Conservation (phyloP, 1,140 invertebrate species). For the Leptopilina clavipes region DNA sequence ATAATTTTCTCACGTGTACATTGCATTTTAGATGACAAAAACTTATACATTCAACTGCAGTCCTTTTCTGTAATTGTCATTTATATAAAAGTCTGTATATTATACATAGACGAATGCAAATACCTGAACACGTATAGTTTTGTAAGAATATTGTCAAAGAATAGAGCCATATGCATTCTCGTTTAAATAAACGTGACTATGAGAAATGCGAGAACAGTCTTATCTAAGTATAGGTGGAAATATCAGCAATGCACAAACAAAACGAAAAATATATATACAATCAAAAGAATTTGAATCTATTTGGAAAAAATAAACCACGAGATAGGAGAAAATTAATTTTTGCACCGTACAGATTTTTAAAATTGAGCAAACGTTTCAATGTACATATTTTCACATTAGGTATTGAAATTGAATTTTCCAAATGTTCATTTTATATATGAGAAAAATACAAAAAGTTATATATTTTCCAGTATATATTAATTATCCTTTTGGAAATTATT, state of each 20-base stretch:
- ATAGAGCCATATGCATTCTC: constrained; percentile 20
- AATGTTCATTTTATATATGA: too few species aligned
- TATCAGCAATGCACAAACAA: background rate
- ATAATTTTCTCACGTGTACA: background rate
- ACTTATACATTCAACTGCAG: background rate
- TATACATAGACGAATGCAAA: background rate
- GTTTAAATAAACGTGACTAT: constrained; percentile 20
- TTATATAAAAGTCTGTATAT: background rate
- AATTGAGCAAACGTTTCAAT: too few species aligned
- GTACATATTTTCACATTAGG: too few species aligned
- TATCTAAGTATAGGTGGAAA: constrained; percentile 11
- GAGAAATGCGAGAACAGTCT: constrained; percentile 11
- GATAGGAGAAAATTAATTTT: background rate
- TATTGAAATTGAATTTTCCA: too few species aligned
- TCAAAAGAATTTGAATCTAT: background rate
- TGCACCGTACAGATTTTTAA: background rate
- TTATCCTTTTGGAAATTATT: too few species aligned
- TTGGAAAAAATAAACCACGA: background rate
- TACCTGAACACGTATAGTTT: background rate
- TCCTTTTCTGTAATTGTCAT: background rate
- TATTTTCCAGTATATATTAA: too few species aligned
- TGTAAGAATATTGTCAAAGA: background rate
- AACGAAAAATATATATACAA: background rate
- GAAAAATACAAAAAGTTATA: too few species aligned
- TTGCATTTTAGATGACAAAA: background rate